Base-by-base conservation (phyloP, 2,113 vertebrate species). In the Archilochus colubris region DNA sequence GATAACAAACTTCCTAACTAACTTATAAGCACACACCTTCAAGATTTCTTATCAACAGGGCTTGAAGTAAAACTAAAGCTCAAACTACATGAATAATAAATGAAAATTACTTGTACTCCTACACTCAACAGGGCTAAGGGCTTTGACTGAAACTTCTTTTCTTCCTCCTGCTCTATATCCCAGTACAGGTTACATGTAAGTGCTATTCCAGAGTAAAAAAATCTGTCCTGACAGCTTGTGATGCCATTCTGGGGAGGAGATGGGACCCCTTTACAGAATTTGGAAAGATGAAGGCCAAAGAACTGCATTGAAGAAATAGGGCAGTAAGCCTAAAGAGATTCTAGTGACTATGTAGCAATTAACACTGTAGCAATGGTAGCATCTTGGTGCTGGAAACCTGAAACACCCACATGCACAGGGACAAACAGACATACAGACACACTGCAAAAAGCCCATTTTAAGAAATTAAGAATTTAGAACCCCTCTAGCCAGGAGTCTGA, bases 1-100 rank as follows among this genome's bases (percentile, higher is more conserved):
- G 66, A 82, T 46, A 73, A 86, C 38, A 73, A 90, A 79, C 78
- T 88, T 92, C 73, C 54, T 89, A 85, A 83, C 82, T 69, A 53
- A 84, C 82, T 87, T 73, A 40, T 7, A 82, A 84, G 50, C 4
- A 6, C 58, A 55, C 14, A 28, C 68, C 61, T 57, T 82, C 57
- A 78, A 63, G 57, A 89, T 82, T 81, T 94, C 91, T 95, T 81
- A 93, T 80, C 91, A 91, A 54, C 2, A 3, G 84, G 53, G 46
- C 55, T 89, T 76, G 44, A 92, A 81, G 62, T 87, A 94, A 92
- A 93, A 93, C 30, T 53, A 68, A 84, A 86, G 54, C 73, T 92
- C 86, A 88, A 91, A 84, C 61, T 82, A 81, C 59, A 63, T 64
- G 53, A 82, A 92, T 87, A 89, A 85, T 91, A 89, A 86, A 85